Percentiles rank a stretch among this genome's conserved stretches.
These are phyloP conservation scores for Synanthedon formicaeformis DNA, from an alignment of 2,888 invertebrate species.

Conservation along the genomic window DNA sequence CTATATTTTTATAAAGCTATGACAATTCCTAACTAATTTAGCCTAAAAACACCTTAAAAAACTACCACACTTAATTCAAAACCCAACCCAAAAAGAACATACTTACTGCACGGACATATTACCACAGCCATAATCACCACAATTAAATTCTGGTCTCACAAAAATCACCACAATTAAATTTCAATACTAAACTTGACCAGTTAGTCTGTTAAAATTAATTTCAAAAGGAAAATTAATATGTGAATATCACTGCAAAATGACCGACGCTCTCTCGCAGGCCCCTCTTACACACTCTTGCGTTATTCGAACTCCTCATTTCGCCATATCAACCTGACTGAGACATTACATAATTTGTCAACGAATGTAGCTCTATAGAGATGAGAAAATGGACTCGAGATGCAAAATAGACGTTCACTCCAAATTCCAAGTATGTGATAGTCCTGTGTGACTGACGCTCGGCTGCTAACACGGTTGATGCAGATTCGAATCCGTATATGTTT, in stretches of 20 bases:
- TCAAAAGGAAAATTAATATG: not conserved
- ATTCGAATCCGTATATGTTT: too few relatives aligned
- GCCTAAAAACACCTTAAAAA: too few relatives aligned
- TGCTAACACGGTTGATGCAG: too few relatives aligned
- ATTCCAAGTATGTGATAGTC: too few relatives aligned
- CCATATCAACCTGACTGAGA: conserved; percentile 25
- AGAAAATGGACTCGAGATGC: not conserved
- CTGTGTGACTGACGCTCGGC: too few relatives aligned
- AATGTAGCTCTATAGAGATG: conserved; percentile 7
- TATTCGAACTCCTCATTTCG: conserved; percentile 28
- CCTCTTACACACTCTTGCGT: conserved; percentile 24
- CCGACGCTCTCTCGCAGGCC: conserved; percentile 17
- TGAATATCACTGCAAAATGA: conserved; percentile 9
- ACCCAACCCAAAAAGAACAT: not conserved
- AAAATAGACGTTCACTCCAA: not conserved
- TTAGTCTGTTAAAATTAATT: too few relatives aligned
- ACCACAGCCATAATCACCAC: not conserved
- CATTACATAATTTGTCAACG: conserved; percentile 42
- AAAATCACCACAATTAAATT: not conserved
- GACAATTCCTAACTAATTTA: too few relatives aligned
- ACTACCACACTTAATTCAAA: too few relatives aligned
- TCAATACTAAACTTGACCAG: not conserved
- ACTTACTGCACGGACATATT: conserved; percentile 7
- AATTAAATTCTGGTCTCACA: too few relatives aligned
- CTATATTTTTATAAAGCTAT: too few relatives aligned